These are phyloP conservation scores for rabbit (Oryctolagus cuniculus) DNA, from an alignment of 2,113 vertebrate species.

Conservation along the genomic window mOryCun1.1 NC_091451.1:21547001-21547500, in stretches of 20 bases:
- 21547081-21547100: background rate
- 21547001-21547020: conserved; percentile 76
- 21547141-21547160: background rate
- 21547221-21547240: background rate
- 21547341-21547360: background rate
- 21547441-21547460: too few relatives aligned
- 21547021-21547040: conserved; percentile 28
- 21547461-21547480: too few relatives aligned
- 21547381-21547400: background rate
- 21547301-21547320: background rate
- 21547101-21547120: background rate
- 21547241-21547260: background rate
- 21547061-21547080: conserved; percentile 45
- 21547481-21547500: too few relatives aligned
- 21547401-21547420: too few relatives aligned
- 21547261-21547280: background rate
- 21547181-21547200: background rate
- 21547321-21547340: background rate
- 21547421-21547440: too few relatives aligned
- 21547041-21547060: conserved; percentile 50
- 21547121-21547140: background rate
- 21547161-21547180: conserved; percentile 5
- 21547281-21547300: too few relatives aligned
- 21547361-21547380: background rate
- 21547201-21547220: conserved; percentile 30